Evolutionary conservation across 2,113 vertebrate species (phyloP).

Genomic region (Saguinus midas): DNA sequence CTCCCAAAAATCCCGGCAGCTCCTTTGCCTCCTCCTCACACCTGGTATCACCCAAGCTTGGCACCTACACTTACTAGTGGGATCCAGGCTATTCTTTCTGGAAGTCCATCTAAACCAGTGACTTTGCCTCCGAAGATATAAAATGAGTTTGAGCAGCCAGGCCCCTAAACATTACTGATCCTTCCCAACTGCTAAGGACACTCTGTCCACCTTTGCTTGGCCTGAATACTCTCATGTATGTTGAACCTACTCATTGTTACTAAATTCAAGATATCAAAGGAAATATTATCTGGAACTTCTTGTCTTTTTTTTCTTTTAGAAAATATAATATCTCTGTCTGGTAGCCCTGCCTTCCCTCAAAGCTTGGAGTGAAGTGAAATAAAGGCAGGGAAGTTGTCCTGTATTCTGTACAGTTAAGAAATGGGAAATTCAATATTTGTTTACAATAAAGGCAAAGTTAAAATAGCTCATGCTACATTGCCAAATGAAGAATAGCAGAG

Average conservation of each 20-base stretch:
- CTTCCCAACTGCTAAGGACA: neutral
- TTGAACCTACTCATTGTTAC: neutral
- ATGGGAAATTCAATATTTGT: slow-evolving; percentile 75
- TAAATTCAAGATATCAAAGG: slow-evolving; percentile 8
- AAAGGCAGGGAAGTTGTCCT: slow-evolving; percentile 1
- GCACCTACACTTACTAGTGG: neutral
- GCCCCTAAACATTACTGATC: neutral
- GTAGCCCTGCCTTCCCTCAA: neutral
- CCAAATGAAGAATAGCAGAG: slow-evolving; percentile 86
- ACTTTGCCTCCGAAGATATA: neutral
- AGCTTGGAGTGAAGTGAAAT: neutral
- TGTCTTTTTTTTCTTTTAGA: neutral
- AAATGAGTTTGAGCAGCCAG: neutral
- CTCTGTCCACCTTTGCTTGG: neutral
- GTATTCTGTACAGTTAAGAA: slow-evolving; percentile 35
- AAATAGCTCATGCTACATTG: slow-evolving; percentile 84
- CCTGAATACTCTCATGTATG: neutral
- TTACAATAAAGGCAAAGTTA: slow-evolving; percentile 81
- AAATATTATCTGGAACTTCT: neutral
- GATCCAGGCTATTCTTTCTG: neutral
- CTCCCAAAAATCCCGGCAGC: neutral
- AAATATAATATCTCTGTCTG: neutral
- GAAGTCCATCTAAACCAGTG: neutral
- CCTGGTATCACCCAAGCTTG: neutral
- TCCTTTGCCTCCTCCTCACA: neutral